A percentile compares a stretch with the other conserved stretches of the same genome.
Conservation (phyloP, 2,113 vertebrate species). For the Macaca fascicularis region T2T-MFA8v1.1 NC_088395.1:110071501-110072000, state of each 20-base stretch:
- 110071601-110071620: not conserved
- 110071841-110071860: not conserved
- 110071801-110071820: not conserved
- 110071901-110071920: not conserved
- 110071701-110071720: slow-evolving; percentile 32
- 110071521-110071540: not conserved
- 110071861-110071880: slow-evolving; percentile 1
- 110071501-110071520: not conserved
- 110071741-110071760: not conserved
- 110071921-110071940: not conserved
- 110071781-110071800: not conserved
- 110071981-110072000: not conserved
- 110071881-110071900: slow-evolving; percentile 35
- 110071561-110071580: slow-evolving; percentile 29
- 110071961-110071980: slow-evolving; percentile 3
- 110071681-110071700: not conserved
- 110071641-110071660: slow-evolving; percentile 21
- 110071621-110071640: slow-evolving; percentile 20
- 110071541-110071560: slow-evolving; percentile 17
- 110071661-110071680: not conserved
- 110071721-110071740: slow-evolving; percentile 31
- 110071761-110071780: slow-evolving; percentile 24
- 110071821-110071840: slow-evolving; percentile 15
- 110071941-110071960: not conserved
- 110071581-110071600: not conserved